Percentiles rank a stretch among this genome's conserved stretches.
These are phyloP conservation scores for Pteropus rufus DNA, from an alignment of 2,797 vertebrate genomes.

Conservation along the genomic window DNA sequence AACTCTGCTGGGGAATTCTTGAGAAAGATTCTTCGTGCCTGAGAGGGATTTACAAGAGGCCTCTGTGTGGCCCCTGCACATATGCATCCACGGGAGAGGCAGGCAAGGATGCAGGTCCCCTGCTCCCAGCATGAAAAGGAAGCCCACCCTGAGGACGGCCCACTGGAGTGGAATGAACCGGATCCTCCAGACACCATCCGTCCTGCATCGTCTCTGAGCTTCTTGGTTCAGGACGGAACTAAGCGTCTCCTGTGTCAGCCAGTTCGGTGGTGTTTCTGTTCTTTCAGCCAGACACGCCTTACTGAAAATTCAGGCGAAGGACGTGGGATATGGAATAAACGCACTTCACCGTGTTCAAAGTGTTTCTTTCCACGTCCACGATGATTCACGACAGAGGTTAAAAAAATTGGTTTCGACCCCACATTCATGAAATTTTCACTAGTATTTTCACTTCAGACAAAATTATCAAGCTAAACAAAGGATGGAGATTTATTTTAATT, in stretches of 20 bases:
- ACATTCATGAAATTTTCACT: not conserved
- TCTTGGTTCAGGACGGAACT: not conserved
- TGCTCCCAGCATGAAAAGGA: not conserved
- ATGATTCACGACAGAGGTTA: not conserved
- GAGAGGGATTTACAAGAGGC: not conserved
- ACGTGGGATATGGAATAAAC: not conserved
- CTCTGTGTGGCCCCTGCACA: not conserved
- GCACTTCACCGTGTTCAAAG: fast-evolving
- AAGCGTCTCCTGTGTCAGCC: not conserved
- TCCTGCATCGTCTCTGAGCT: not conserved
- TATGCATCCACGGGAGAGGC: not conserved
- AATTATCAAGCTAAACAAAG: not conserved
- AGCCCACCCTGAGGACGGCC: not conserved
- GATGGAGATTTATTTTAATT: not conserved
- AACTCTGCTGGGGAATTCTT: not conserved
- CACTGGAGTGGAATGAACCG: fast-evolving
- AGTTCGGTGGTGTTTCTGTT: not conserved
- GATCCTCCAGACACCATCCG: fast-evolving
- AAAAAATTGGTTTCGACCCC: not conserved
- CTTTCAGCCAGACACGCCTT: not conserved
- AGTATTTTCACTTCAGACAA: not conserved
- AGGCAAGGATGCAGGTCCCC: fast-evolving
- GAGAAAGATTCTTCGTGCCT: not conserved
- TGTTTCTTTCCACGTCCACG: not conserved
- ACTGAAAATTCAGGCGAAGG: not conserved